These are phyloP conservation scores for Drosophila yakuba DNA, from an alignment of 1,140 invertebrate species.

Conservation along the genomic window DNA sequence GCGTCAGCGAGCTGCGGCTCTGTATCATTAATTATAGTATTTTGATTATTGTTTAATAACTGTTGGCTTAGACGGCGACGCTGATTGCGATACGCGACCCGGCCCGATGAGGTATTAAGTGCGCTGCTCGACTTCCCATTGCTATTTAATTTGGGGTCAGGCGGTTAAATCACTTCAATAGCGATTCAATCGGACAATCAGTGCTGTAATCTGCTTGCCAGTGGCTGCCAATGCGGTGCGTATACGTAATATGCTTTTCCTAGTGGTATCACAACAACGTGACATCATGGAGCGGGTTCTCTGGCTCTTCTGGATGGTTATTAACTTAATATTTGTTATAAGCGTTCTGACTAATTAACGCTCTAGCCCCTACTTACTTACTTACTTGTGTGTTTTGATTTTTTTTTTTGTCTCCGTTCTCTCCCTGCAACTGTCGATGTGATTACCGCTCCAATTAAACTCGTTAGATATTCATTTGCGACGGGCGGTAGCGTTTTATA, in stretches of 20 bases:
- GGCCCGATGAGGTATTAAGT: slow-evolving; percentile 28
- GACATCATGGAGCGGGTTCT: slow-evolving; percentile 36
- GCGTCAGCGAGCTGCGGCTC: slow-evolving; percentile 18
- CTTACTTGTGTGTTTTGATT: neutral
- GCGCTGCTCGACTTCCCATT: slow-evolving; percentile 39
- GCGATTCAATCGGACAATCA: slow-evolving; percentile 10
- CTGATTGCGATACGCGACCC: slow-evolving; percentile 44
- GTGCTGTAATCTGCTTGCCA: slow-evolving; percentile 36
- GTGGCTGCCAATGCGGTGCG: slow-evolving; percentile 25
- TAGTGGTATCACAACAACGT: slow-evolving; percentile 9
- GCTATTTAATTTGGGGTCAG: slow-evolving; percentile 63
- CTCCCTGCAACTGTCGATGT: slow-evolving; percentile 9
- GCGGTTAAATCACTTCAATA: slow-evolving; percentile 22
- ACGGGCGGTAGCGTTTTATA: slow-evolving; percentile 51
- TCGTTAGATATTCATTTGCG: slow-evolving; percentile 69
- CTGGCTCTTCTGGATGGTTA: slow-evolving; percentile 26
- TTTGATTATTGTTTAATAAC: slow-evolving; percentile 75
- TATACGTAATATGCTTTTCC: slow-evolving; percentile 55
- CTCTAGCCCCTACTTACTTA: slow-evolving; percentile 20
- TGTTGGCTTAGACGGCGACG: slow-evolving; percentile 36
- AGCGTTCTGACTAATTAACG: slow-evolving; percentile 43
- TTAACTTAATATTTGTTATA: slow-evolving; percentile 51
- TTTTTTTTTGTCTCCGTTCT: slow-evolving; percentile 19
- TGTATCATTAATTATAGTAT: slow-evolving; percentile 75
- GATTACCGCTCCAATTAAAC: slow-evolving; percentile 62